phyloP scores from a whole-genome alignment of 2,113 vertebrate species.

The Urocitellus parryii region DNA sequence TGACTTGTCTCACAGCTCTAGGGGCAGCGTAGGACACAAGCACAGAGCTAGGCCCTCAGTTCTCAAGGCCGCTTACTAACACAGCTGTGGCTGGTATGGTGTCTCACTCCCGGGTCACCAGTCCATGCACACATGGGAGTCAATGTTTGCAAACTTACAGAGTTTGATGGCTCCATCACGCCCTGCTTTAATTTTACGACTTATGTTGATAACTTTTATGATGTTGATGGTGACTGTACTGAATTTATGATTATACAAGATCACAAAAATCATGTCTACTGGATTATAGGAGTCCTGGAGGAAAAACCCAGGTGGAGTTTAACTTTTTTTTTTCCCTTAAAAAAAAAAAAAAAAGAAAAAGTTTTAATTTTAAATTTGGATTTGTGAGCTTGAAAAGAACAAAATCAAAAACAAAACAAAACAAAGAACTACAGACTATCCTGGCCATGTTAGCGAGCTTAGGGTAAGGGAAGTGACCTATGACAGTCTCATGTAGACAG shows the following conservation, averaged over 20 bases:
- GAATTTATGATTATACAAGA: constrained; percentile 29
- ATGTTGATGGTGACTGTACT: not conserved
- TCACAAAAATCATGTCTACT: not conserved
- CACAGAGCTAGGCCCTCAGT: not conserved
- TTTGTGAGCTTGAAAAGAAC: not conserved
- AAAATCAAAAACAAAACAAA: not conserved
- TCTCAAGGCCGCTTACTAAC: not conserved
- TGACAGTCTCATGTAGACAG: not conserved
- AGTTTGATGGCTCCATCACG: constrained; percentile 24
- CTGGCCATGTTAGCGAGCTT: not conserved
- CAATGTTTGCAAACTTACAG: constrained; percentile 36
- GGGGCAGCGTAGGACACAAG: not conserved
- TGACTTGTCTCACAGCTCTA: not conserved
- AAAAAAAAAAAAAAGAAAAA: not conserved
- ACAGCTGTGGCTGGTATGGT: not conserved
- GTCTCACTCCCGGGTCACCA: not conserved
- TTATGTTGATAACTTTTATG: constrained; percentile 61
- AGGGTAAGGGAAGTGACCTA: not conserved
- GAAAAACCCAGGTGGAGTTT: not conserved
- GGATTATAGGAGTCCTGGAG: not conserved
- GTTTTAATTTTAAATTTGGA: constrained; percentile 32
- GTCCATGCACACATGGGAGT: not conserved
- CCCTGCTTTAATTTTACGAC: constrained; percentile 68
- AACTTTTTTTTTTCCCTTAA: not conserved
- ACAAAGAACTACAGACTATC: not conserved